Evolutionary conservation across 2,888 invertebrate species (phyloP), one percentile per base, ranked within the genome.

Genomic region (Brachypterus glaber): DNA sequence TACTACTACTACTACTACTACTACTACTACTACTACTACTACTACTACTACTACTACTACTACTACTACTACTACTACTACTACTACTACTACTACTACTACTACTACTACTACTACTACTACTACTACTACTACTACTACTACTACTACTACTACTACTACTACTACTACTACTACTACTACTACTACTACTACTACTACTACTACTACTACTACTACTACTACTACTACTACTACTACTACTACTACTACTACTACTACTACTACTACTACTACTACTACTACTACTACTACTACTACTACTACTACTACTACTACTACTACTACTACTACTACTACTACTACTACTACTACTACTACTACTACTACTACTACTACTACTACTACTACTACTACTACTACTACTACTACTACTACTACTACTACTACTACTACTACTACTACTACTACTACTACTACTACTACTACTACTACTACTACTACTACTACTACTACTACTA

Each of bases 1-100:
- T 24, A 24, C 24, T 24, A 24, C 24, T 24, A 24, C 24, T 24
- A 24, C n/a, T 24, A 24, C 24, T 24, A 24, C 24, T 24, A 24
- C 24, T 24, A 24, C 24, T 24, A 24, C 24, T 24, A 24, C 24
- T 24, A 24, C 24, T 24, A 24, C 24, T 24, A 24, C 24, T 24
- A 24, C 24, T 24, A n/a, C 24, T 24, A 24, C 24, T 24, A 24
- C 24, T 24, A 24, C 24, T 24, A 24, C 24, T 24, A 24, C 24
- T 24, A 24, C 24, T 24, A n/a, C 24, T 24, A n/a, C 24, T 24
- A 24, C 24, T 24, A 24, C 24, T 24, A 24, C 24, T 24, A 24
- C 24, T 24, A 24, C 24, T 24, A 8, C 24, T 24, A 24, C 24
- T 24, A n/a, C 24, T 24, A 24, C 24, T 24, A 24, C 24, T 24